Evolutionary conservation across 2,113 vertebrate genomes (phyloP), one percentile per base, ranked within the genome.

Genomic region (Butastur rufipennis): DNA sequence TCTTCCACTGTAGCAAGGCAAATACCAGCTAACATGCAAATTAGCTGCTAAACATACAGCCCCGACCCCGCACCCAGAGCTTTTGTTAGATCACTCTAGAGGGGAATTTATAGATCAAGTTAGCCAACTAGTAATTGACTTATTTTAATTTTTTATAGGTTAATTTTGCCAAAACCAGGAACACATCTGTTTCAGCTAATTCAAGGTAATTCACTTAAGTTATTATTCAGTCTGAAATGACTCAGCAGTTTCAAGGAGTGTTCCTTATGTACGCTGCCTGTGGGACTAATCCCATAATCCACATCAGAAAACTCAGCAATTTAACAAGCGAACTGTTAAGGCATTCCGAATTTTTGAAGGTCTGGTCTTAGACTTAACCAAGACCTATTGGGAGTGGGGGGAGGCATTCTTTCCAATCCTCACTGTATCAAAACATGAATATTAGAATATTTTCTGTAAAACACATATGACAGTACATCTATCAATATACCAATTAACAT

Each of bases 11-110:
- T 43, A 95, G 81, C 61, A 94, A 81, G 52, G 75, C 53, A 95
- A 95, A 90, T 86, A 88, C 45, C 67, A 90, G n/a, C 55, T 86
- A 90, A 80, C 17, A 95, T 75, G 75, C 31, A 97, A 92, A 97
- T 96, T 81, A 93, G 63, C 32, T 84, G 55, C 65, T 88, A 94
- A 96, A 84, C 63, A 61, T 77, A 88, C 48, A 78, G 25, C 72
- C 75, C 31, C 75, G 83, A 47, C 21, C 52, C 65, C 7, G 2
- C 21, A 79, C 48, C n/a, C 59, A 74, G 38, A 84, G 71, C 91
- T 86, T 95, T 85, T 3, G 5, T 92, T 86, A 86, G 71, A 83
- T 62, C 82, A 27, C 74, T 90, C 79, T 31, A 59, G 94, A 84
- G 82, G 66, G 43, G 52, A 93, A 96, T 97, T 92, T 94, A 91